A percentile compares a stretch with the other conserved stretches of the same genome.
Evolutionary conservation across 2,888 invertebrate species (phyloP).

Genomic region (Scaptodrosophila latifasciaeformis): DNA sequence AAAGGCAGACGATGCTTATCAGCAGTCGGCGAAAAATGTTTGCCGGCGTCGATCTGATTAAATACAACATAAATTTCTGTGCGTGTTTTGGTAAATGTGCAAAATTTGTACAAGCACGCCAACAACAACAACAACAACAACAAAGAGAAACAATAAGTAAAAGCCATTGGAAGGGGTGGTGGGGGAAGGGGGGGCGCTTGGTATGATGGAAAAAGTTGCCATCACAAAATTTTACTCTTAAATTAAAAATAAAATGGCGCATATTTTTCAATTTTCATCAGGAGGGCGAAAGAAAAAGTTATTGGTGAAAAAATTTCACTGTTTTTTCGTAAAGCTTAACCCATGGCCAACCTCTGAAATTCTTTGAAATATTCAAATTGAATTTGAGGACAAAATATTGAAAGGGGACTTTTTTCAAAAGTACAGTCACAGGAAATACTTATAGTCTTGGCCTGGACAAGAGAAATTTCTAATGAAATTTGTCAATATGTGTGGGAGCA

Average conservation of each 20-base stretch:
- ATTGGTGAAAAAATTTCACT: slow-evolving; percentile 57
- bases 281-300: slow-evolving; percentile 47
- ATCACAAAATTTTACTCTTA: slow-evolving; percentile 35
- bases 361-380: no score
- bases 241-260: slow-evolving; percentile 48
- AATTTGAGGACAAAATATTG: no score
- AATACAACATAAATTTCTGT: slow-evolving; percentile 53
- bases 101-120: slow-evolving; percentile 4
- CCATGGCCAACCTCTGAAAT: no score
- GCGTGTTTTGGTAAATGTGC: slow-evolving; percentile 35
- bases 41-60: slow-evolving; percentile 54
- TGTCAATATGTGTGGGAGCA: no score
- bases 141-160: neutral
- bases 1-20: neutral
- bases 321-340: no score
- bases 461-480: neutral
- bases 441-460: no score
- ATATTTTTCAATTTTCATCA: slow-evolving; percentile 58
- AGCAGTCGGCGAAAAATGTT: neutral
- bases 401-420: no score
- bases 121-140: slow-evolving; percentile 30
- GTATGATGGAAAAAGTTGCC: neutral
- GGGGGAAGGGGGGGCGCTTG: no score
- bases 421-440: no score
- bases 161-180: neutral